phyloP scores from a whole-genome alignment of 2,113 vertebrate genomes.

The Tinamus guttatus region DNA sequence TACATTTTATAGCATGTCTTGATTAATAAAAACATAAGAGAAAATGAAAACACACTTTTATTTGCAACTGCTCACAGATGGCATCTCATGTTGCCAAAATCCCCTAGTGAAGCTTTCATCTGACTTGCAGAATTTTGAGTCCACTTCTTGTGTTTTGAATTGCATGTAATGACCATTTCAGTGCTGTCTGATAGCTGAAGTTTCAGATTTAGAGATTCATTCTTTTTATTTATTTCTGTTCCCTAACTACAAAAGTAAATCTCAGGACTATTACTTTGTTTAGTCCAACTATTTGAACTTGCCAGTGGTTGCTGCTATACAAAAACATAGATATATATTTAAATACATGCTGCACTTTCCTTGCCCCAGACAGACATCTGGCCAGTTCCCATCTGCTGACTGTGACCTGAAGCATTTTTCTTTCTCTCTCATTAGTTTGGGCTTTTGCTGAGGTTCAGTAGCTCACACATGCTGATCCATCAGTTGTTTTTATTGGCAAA shows the following conservation, averaged over 20 bases:
- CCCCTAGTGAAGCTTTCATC: not conserved
- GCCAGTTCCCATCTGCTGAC: constrained; percentile 65
- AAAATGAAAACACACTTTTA: not conserved
- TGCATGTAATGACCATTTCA: not conserved
- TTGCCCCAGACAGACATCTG: constrained; percentile 71
- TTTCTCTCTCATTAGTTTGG: constrained; percentile 53
- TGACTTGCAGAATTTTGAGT: not conserved
- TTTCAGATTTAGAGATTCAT: not conserved
- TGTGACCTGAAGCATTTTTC: constrained; percentile 66
- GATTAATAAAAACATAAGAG: not conserved
- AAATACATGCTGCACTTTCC: constrained; percentile 57
- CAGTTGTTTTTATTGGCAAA: constrained; percentile 69
- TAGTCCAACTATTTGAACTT: constrained; percentile 37
- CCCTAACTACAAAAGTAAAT: not conserved
- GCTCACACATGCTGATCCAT: constrained; percentile 60
- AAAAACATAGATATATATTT: constrained; percentile 47
- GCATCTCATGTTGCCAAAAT: not conserved
- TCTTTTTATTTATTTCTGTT: not conserved
- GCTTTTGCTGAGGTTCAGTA: constrained; percentile 61
- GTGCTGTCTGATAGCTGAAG: not conserved
- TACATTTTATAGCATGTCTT: not conserved
- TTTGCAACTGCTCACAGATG: not conserved
- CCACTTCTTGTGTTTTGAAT: not conserved
- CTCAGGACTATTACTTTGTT: constrained; percentile 9
- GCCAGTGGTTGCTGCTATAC: constrained; percentile 1